phyloP scores from a whole-genome alignment of 2,113 vertebrate genomes.

The Amphiprion ocellaris region DNA sequence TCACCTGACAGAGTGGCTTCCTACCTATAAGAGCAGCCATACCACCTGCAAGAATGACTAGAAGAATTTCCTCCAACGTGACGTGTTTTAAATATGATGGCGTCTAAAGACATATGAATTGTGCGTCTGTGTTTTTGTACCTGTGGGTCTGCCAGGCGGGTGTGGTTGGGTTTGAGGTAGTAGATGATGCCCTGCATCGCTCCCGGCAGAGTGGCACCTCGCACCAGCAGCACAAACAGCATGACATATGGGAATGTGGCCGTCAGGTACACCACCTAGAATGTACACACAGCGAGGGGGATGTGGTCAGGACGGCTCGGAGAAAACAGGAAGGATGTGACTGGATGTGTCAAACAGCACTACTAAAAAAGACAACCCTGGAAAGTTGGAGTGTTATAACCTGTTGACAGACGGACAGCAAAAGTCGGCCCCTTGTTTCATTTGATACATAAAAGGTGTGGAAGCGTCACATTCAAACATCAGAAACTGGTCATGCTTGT shows the following conservation, averaged over 20 bases:
- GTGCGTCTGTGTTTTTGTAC: constrained; percentile 69
- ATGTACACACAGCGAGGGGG: constrained; percentile 19
- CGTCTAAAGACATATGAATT: not conserved
- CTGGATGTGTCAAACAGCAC: constrained; percentile 21
- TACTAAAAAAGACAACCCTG: constrained; percentile 23
- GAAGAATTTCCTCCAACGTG: not conserved
- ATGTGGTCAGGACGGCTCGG: constrained; percentile 34
- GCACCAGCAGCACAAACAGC: constrained; percentile 90
- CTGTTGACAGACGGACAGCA: constrained; percentile 29
- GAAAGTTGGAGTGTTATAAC: constrained; percentile 28
- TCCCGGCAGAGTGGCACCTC: constrained; percentile 90
- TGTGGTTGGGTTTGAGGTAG: constrained; percentile 91
- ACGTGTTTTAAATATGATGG: not conserved
- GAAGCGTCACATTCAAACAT: too few species aligned
- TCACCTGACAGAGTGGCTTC: constrained; percentile 7
- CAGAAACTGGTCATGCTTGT: too few species aligned
- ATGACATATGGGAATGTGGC: constrained; percentile 94
- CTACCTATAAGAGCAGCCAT: constrained; percentile 7
- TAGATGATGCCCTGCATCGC: constrained; percentile 91
- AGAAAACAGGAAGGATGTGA: constrained; percentile 21
- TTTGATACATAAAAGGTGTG: not conserved
- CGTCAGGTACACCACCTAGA: constrained; percentile 94
- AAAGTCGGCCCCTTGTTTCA: not conserved
- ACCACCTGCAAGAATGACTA: constrained; percentile 18
- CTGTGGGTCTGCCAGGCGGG: constrained; percentile 91